These are phyloP conservation scores for Entosphenus tridentatus DNA, from an alignment of 2,113 vertebrate species.

Conservation along the genomic window DNA sequence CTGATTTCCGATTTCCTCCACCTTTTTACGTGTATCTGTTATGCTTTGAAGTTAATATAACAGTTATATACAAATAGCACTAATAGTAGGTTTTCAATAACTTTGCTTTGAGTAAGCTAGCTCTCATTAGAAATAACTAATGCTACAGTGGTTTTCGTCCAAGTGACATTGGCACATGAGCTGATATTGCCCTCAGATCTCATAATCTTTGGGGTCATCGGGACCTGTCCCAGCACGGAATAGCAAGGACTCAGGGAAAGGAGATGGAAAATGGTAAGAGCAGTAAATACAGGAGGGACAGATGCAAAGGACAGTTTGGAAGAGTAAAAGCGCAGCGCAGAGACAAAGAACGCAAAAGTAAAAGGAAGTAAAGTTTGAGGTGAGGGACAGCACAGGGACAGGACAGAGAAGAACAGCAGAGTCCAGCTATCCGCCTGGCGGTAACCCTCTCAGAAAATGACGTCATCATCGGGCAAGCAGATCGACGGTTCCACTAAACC, in stretches of 20 bases:
- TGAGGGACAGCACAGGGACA: too few relatives aligned
- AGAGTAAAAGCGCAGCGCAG: background rate
- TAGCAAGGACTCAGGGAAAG: background rate
- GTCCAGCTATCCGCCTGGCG: background rate
- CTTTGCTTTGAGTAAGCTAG: too few relatives aligned
- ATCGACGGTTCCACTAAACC: background rate
- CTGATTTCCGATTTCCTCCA: too few relatives aligned
- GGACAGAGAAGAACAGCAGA: background rate
- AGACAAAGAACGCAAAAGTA: background rate
- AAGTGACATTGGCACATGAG: background rate
- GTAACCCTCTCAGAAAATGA: background rate
- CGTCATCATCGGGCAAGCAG: constrained; percentile 1
- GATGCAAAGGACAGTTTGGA: background rate
- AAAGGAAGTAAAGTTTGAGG: too few relatives aligned
- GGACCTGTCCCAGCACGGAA: background rate
- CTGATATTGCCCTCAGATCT: constrained; percentile 1
- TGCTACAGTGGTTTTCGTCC: too few relatives aligned
- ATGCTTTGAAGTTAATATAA: too few relatives aligned
- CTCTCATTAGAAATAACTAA: too few relatives aligned
- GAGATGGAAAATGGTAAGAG: background rate
- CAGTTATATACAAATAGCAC: too few relatives aligned
- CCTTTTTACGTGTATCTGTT: too few relatives aligned
- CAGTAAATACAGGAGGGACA: background rate
- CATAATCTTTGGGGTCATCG: constrained; percentile 2
- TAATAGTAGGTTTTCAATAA: too few relatives aligned